A percentile compares a stretch with the other conserved stretches of the same genome.
Conservation (phyloP, 2,113 vertebrate species). For the Smithornis capensis region DNA sequence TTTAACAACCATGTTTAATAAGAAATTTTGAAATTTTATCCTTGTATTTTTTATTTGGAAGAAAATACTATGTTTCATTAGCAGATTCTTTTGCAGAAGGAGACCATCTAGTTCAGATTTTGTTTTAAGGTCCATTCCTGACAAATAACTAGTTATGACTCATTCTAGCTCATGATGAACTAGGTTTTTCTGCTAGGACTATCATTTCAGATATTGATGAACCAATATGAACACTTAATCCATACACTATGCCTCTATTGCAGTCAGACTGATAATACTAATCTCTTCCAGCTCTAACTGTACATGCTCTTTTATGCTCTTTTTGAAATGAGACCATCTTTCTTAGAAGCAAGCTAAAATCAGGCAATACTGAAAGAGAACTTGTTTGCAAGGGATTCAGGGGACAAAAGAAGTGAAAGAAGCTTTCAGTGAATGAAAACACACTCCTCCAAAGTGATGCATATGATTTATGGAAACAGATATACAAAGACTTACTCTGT, state of each 20-base stretch:
- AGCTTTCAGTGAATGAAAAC: not conserved
- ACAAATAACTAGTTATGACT: not conserved
- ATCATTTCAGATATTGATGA: not conserved
- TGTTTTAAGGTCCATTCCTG: not conserved
- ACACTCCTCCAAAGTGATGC: not conserved
- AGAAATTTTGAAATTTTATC: not conserved
- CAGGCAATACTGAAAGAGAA: not conserved
- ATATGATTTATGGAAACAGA: not conserved
- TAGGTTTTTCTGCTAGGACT: not conserved
- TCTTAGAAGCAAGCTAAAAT: not conserved
- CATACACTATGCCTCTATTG: not conserved
- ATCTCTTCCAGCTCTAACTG: not conserved
- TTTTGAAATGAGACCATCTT: not conserved
- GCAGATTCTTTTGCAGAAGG: not conserved
- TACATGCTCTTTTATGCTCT: not conserved
- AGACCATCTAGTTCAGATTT: not conserved
- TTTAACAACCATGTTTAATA: not conserved
- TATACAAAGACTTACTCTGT: conserved; percentile 87
- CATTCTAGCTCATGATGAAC: not conserved
- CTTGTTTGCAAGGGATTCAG: not conserved
- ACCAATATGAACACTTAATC: not conserved
- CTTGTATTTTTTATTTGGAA: not conserved
- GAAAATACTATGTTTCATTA: not conserved
- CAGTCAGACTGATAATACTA: not conserved
- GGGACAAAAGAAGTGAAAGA: not conserved